phyloP scores from a whole-genome alignment of 2,113 vertebrate genomes.

The Anseranas semipalmata region DNA sequence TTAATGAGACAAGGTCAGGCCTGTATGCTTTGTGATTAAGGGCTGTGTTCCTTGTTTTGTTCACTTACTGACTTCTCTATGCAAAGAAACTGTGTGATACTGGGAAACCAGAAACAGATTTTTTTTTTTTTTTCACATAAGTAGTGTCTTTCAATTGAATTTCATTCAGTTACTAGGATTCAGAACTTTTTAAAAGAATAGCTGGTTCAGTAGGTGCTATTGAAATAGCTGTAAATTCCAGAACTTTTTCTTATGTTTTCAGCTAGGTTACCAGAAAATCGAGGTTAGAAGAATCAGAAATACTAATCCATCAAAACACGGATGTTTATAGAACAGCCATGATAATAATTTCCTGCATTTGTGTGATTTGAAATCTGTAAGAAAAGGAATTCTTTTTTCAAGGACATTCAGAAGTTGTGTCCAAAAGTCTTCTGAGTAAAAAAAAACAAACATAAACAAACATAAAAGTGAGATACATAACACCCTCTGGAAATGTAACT shows the following conservation, averaged over 20 bases:
- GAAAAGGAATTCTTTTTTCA: background rate
- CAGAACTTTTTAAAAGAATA: background rate
- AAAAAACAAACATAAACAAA: background rate
- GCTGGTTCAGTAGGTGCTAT: background rate
- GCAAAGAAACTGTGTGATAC: background rate
- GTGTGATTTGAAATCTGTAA: background rate
- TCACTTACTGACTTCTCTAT: background rate
- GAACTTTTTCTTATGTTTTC: background rate
- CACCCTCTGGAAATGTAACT: background rate
- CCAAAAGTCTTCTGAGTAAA: background rate
- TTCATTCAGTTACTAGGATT: background rate
- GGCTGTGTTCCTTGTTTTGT: conserved; percentile 30
- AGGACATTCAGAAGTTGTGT: background rate
- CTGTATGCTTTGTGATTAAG: background rate
- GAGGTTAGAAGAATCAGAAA: background rate
- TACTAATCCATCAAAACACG: background rate
- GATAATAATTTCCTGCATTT: conserved; percentile 28
- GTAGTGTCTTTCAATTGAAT: background rate
- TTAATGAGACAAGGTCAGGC: background rate
- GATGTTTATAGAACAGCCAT: background rate
- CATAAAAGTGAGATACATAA: background rate
- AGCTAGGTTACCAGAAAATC: background rate
- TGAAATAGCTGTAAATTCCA: background rate
- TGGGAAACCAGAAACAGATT: background rate
- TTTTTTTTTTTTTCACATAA: background rate